Conservation (phyloP, 2,888 invertebrate genomes). For the Epiblema foenella region DNA sequence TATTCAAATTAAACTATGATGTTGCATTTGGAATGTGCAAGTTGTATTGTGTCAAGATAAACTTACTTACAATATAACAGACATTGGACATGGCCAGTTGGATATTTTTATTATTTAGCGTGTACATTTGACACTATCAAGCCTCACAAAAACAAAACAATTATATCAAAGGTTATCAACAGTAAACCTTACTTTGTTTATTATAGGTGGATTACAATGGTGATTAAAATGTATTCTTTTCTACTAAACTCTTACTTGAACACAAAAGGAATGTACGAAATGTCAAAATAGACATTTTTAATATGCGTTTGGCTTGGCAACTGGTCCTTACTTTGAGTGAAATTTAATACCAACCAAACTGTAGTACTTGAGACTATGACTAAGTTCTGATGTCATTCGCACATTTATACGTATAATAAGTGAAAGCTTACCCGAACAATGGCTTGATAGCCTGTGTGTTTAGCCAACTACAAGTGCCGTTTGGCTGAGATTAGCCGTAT, state of each 20-base stretch:
- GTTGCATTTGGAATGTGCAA: no score
- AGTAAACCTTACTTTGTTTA: conserved; percentile 14
- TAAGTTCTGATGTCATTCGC: conserved; percentile 69
- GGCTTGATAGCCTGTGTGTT: conserved; percentile 36
- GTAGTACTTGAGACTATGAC: conserved; percentile 54
- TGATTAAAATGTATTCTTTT: conserved; percentile 3
- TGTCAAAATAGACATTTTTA: not conserved
- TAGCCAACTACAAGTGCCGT: conserved; percentile 40
- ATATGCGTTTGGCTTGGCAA: conserved; percentile 35
- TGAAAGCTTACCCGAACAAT: conserved; percentile 39
- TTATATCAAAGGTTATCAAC: conserved; percentile 37
- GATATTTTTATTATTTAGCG: no score
- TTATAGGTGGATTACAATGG: conserved; percentile 2
- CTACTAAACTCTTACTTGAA: not conserved
- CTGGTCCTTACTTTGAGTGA: conserved; percentile 41
- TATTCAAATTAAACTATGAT: no score
- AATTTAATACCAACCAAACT: conserved; percentile 45
- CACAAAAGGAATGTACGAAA: not conserved
- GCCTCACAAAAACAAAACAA: conserved; percentile 35
- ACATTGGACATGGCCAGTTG: no score
- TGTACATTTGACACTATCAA: not conserved
- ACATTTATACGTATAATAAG: conserved; percentile 41
- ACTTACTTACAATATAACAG: no score
- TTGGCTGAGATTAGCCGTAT: conserved; percentile 35
- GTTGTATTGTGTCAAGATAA: no score